A percentile compares a stretch with the other conserved stretches of the same genome.
phyloP scores from a whole-genome alignment of 2,797 vertebrate genomes.

The Chaunax sp. region DNA sequence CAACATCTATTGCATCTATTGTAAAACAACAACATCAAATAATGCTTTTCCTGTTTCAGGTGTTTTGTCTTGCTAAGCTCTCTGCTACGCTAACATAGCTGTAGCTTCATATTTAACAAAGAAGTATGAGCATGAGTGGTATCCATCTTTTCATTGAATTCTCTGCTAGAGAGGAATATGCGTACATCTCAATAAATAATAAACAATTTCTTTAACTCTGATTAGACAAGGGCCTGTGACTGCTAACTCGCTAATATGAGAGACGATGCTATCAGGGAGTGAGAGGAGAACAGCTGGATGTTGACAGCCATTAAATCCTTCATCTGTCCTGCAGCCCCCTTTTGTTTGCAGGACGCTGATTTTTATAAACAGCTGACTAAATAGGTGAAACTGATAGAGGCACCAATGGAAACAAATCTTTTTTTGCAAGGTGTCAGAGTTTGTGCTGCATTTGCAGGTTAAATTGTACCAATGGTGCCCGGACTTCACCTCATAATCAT shows the following conservation, averaged over 20 bases:
- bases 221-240: constrained; percentile 1
- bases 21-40: no score
- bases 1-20: no score
- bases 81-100: neutral
- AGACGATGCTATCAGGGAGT: constrained; percentile 24
- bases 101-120: neutral
- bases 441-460: constrained; percentile 3
- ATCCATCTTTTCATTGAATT: neutral
- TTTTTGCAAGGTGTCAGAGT: constrained; percentile 3
- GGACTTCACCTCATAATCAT: neutral
- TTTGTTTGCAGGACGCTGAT: constrained; percentile 50
- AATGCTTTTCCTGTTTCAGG: no score
- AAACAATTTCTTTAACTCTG: constrained; percentile 9
- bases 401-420: constrained; percentile 22
- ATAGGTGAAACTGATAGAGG: constrained; percentile 33
- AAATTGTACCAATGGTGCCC: neutral
- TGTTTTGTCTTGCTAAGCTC: neutral
- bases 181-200: neutral
- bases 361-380: constrained; percentile 47
- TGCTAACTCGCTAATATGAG: constrained; percentile 11
- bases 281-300: constrained; percentile 43
- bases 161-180: neutral
- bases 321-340: constrained; percentile 32
- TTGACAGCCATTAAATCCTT: constrained; percentile 62
- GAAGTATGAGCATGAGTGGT: neutral